These are phyloP conservation scores for Mionectes olivaceus DNA, from an alignment of 2,797 vertebrate genomes.

Conservation along the genomic window DNA sequence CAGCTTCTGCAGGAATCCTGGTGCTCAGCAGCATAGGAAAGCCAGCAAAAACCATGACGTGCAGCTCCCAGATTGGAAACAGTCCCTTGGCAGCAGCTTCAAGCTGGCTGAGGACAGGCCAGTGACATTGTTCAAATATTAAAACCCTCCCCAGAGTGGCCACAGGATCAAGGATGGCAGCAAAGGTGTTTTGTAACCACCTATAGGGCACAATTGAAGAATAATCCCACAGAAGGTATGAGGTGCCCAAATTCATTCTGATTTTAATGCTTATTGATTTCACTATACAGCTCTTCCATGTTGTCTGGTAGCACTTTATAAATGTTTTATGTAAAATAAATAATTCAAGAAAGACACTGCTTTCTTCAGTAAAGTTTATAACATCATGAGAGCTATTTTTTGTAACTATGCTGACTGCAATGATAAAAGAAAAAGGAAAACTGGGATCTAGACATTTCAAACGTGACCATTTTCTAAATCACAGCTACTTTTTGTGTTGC, in stretches of 20 bases:
- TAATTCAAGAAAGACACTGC: constrained; percentile 50
- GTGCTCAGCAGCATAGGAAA: not conserved
- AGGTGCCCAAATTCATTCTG: constrained; percentile 12
- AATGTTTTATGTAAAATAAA: constrained; percentile 69
- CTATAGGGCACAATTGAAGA: not conserved
- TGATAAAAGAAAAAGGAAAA: constrained; percentile 49
- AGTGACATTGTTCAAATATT: not conserved
- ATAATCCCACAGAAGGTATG: not conserved
- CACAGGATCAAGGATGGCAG: not conserved
- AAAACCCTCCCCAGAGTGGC: not conserved
- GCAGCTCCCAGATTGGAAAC: not conserved
- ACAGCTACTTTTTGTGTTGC: not conserved
- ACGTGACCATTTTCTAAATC: constrained; percentile 38
- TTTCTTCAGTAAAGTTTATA: constrained; percentile 57
- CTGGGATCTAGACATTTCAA: constrained; percentile 19
- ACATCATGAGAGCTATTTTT: constrained; percentile 56
- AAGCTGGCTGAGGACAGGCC: not conserved
- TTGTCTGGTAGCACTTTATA: constrained; percentile 49
- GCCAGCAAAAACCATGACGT: not conserved
- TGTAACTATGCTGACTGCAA: constrained; percentile 9
- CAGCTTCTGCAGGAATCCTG: not conserved
- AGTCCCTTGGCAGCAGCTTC: not conserved
- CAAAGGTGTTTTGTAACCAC: not conserved
- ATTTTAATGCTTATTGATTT: constrained; percentile 61
- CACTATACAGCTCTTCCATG: constrained; percentile 13